A percentile compares a stretch with the other conserved stretches of the same genome.
Evolutionary conservation across 2,888 invertebrate species (phyloP).

Genomic region (Tachystola acroxantha): DNA sequence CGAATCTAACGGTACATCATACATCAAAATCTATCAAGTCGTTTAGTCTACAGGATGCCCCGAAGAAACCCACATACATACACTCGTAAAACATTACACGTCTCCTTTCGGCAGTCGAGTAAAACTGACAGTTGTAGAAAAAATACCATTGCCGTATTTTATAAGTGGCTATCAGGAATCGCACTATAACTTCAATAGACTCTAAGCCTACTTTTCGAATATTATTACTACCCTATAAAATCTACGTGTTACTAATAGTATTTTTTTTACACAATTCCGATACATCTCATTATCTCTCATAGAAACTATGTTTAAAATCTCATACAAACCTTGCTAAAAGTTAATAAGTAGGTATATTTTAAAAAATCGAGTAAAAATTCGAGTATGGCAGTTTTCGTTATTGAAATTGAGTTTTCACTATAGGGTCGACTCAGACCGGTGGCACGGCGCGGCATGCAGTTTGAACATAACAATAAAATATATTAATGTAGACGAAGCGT

Average conservation of each 20-base stretch:
- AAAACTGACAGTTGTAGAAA: no score
- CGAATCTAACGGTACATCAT: no score
- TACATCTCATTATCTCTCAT: slow-evolving; percentile 28
- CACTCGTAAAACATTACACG: no score
- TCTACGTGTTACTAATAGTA: slow-evolving; percentile 17
- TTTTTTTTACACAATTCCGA: slow-evolving; percentile 33
- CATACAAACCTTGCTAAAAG: slow-evolving; percentile 30
- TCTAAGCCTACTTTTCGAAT: neutral
- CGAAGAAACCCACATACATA: no score
- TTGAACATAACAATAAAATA: no score
- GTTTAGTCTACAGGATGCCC: no score
- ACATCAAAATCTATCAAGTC: no score
- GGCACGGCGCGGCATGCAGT: no score
- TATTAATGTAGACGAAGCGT: no score
- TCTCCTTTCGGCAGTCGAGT: no score
- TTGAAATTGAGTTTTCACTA: slow-evolving; percentile 18
- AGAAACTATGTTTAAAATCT: slow-evolving; percentile 24
- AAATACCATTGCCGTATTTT: no score
- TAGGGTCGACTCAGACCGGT: no score
- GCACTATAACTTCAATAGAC: neutral
- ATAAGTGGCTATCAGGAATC: neutral
- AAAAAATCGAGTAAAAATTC: slow-evolving; percentile 40
- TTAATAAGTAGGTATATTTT: slow-evolving; percentile 4
- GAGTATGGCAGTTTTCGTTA: slow-evolving; percentile 61
- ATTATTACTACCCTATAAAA: slow-evolving; percentile 3